Evolutionary conservation across 2,113 vertebrate species (phyloP), one percentile per base, ranked within the genome.

Genomic region (Amphiprion percula): DNA sequence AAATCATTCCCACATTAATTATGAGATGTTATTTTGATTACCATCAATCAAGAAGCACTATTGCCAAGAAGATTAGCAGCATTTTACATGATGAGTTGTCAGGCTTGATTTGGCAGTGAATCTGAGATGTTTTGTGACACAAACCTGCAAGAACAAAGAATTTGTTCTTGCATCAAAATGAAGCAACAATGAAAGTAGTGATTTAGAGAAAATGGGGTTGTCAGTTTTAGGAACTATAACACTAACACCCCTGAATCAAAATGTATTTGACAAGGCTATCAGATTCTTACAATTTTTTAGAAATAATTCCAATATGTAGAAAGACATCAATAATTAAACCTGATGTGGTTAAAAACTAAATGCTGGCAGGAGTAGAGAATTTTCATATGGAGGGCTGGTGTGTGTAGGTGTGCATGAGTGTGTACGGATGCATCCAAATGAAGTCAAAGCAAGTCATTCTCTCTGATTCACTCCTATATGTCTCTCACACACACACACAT

Each of bases 1-100:
- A 53, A 54, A 78, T 56, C n/a, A 73, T 53, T 37, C 39, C 46
- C 41, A 33, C 55, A 23, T 46, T 24, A 2, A 49, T 12, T 65
- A 12, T 62, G 55, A 26, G 55, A 53, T 67, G 47, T 21, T 63
- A 33, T 54, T 60, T 67, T 52, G 53, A 73, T 79, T 47, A 46
- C 8, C 55, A 54, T 53, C 37, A 67, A 60, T 24, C 59, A 72
- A 62, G 24, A 53, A 1, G 21, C 23, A n/a, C 1, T 19, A 33
- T n/a, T 54, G 15, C 46, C 39, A 54, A 53, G 39, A 47, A 11
- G 50, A 61, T 66, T 49, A 49, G 2, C 46, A 41, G 23, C 47
- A 73, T 55, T 55, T 54, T 47, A n/a, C 28, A 62, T 54, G 37
- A 19, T 21, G 41, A 62, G 21, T 30, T 46, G 46, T 33, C 1